These are phyloP conservation scores for Stegana nigrithorax DNA, from an alignment of 2,888 invertebrate species.

Conservation along the genomic window DNA sequence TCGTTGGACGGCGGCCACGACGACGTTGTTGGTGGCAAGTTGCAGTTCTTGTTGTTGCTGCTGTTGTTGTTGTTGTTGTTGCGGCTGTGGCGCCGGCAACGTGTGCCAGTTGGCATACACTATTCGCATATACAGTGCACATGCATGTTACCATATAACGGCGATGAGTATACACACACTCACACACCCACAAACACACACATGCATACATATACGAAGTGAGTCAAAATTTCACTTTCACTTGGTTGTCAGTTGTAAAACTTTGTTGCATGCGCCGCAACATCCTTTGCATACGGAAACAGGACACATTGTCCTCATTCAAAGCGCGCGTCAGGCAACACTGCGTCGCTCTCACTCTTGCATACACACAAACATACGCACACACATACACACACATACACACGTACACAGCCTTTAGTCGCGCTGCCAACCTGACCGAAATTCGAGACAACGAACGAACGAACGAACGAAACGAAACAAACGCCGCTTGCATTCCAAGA, in stretches of 20 bases:
- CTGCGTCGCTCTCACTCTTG: constrained; percentile 22
- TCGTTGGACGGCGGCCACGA: no score
- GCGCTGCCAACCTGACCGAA: constrained; percentile 57
- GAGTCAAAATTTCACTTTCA: constrained; percentile 55
- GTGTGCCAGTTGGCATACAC: constrained; percentile 1
- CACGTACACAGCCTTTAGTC: constrained; percentile 1
- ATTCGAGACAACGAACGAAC: constrained; percentile 36
- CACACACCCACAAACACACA: not conserved
- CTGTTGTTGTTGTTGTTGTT: not conserved
- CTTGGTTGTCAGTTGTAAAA: constrained; percentile 55
- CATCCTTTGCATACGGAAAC: constrained; percentile 65
- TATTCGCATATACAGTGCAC: not conserved
- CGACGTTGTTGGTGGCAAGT: no score
- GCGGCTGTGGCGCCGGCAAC: not conserved
- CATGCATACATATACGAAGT: not conserved
- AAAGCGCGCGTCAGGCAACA: constrained; percentile 46
- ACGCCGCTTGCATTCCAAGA: constrained; percentile 58
- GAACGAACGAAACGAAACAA: constrained; percentile 41
- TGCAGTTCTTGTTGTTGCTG: not conserved
- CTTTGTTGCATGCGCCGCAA: constrained; percentile 54
- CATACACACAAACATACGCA: no score
- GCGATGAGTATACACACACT: not conserved
- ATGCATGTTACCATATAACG: no score
- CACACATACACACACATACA: not conserved
- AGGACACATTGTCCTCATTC: constrained; percentile 51